Percentiles rank a stretch among this genome's conserved stretches.
Conservation (phyloP, 2,113 vertebrate genomes). For the Aptenodytes patagonicus region DNA sequence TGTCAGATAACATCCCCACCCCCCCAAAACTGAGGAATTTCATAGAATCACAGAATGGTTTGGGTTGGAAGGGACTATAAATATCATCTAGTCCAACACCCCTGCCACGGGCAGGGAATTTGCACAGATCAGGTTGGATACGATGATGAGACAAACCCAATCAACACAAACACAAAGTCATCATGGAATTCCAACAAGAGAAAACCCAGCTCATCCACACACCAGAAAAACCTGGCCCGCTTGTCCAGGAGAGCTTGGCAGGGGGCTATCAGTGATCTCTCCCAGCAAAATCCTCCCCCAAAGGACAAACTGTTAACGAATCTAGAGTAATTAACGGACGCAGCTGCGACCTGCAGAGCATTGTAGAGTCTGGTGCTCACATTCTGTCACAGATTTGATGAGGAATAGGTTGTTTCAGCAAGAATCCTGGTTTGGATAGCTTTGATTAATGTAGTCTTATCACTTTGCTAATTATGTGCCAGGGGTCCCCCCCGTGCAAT, state of each 20-base stretch:
- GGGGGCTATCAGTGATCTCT: not conserved
- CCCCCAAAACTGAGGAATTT: not conserved
- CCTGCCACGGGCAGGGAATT: not conserved
- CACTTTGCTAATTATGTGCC: not conserved
- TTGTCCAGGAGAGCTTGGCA: not conserved
- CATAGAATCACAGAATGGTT: not conserved
- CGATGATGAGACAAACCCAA: not conserved
- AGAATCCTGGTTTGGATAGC: not conserved
- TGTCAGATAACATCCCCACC: not conserved
- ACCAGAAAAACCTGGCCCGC: not conserved
- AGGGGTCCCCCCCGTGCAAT: not conserved
- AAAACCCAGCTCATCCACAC: constrained; percentile 42
- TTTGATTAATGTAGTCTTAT: not conserved
- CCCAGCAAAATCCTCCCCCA: not conserved
- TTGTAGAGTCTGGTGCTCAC: not conserved
- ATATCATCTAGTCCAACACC: not conserved
- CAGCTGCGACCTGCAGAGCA: not conserved
- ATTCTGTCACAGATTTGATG: not conserved
- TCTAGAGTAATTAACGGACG: not conserved
- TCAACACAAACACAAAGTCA: constrained; percentile 9
- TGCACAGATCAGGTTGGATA: not conserved
- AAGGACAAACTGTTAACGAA: not conserved
- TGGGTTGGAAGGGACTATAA: not conserved
- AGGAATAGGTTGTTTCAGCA: not conserved
- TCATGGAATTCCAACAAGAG: constrained; percentile 52